Base-by-base conservation (phyloP, 2,113 vertebrate genomes). In the Beaufortia kweichowensis region DNA sequence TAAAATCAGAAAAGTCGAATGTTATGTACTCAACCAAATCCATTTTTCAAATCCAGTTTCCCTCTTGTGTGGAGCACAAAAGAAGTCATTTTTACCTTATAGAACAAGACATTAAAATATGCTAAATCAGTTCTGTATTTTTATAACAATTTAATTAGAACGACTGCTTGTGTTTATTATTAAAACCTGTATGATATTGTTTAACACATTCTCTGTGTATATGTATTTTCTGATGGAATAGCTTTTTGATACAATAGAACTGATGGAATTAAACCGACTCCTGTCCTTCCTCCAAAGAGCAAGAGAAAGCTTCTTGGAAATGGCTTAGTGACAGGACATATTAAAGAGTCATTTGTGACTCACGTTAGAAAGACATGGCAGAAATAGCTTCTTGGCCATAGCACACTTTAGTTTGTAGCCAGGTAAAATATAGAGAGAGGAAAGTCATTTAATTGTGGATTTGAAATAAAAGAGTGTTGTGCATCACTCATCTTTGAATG, bases 341-440 rank as follows among this genome's bases (percentile, higher is more conserved):
- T 64, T 72, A 57, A 31, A 57, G 43, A 67, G 73, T 61, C 35
- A 66, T 74, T 46, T 56, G 56, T 33, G 46, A 46, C n/a, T 14
- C 6, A 17, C 26, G 29, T 29, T 72, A 41, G 48, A 23, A 28
- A 79, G 64, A 69, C 57, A 57, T 43, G 28, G 31, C 43, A 28
- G 43, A 85, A 79, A 79, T 83, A 79, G 41, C 73, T 24, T 9
- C n/a, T n/a, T n/a, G n/a, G 19, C 62, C 28, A 10, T 55, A 28
- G 69, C 39, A 67, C 23, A 28, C 39, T 46, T 70, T 19, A 28
- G 73, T 23, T 71, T 71, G 21, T 21, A 59, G 53, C 70, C 57
- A 48, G 26, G 35, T 61, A 56, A 73, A 61, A 73, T 3, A 53
- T 2, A 28, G 23, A 14, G 48, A 23, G 17, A 71, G 7, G 29